Evolutionary conservation across 2,888 invertebrate species (phyloP), one percentile per base, ranked within the genome.

Genomic region (Bursaphelenchus okinawaensis): DNA sequence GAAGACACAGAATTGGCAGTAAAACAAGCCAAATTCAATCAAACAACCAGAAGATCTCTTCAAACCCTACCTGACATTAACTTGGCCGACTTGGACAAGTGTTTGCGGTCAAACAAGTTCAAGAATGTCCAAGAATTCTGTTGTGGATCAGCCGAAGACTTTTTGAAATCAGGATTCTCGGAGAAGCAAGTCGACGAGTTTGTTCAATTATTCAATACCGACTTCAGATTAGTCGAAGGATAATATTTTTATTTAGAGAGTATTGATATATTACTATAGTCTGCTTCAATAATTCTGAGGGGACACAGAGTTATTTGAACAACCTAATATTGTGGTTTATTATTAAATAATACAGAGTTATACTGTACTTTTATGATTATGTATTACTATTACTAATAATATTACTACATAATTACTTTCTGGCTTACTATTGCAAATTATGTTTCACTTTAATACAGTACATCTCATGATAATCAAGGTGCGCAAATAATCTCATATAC

Each of bases 121-220:
- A n/a, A 27, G 31, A 66, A 55, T 7, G 51, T 68, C 4, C 20
- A 23, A 23, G 69, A 66, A 22, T 27, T 66, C 26, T 19, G 68
- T 63, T 29, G 27, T 7, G 26, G 62, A 9, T 62, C 62, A 16
- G 51, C 68, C 20, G 29, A 29, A 19, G 52, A 20, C 24, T 59
- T 55, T 4, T 9, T n/a, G 16, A 22, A 31, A 31, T 19, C 19
- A 19, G 51, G 40, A 19, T 23, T 59, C 19, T 19, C 29, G n/a
- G 24, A 54, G 54, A 24, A 54, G 19, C 54, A 54, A 54, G 54
- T 19, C 19, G 24, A 54, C 26, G 23, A 24, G 27, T 54, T 54
- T 16, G 19, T 54, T 54, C 26, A 54, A 24, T 19, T 54, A 16
- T 54, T 54, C 26, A 54, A 54, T 4, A 54, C 23, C 4, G 54